phyloP scores from a whole-genome alignment of 2,797 vertebrate species.

The Varecia variegata region DNA sequence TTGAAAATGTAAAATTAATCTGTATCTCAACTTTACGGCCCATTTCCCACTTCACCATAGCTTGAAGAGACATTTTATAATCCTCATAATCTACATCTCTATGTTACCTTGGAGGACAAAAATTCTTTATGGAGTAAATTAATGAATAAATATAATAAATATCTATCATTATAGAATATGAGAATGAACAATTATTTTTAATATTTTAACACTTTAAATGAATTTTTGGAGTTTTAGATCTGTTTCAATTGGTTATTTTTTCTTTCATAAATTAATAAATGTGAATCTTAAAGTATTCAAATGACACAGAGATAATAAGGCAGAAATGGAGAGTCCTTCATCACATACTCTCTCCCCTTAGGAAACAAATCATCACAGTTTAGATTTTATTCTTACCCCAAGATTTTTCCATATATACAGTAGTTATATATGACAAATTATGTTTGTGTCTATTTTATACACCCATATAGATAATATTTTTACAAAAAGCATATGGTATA shows the following conservation, averaged over 20 bases:
- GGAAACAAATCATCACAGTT: not conserved
- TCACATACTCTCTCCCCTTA: not conserved
- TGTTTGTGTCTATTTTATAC: not conserved
- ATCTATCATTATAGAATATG: not conserved
- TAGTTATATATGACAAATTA: not conserved
- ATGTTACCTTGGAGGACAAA: not conserved
- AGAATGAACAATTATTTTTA: not conserved
- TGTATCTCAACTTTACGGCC: not conserved
- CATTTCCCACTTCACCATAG: not conserved
- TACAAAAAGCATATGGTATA: not conserved
- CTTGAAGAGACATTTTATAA: not conserved
- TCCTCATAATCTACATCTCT: no score
- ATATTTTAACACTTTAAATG: not conserved
- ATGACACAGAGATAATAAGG: not conserved
- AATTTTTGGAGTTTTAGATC: not conserved
- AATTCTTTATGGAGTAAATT: not conserved
- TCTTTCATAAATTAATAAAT: not conserved
- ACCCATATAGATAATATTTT: not conserved
- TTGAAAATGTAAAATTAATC: not conserved
- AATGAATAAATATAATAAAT: not conserved
- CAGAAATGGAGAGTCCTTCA: not conserved
- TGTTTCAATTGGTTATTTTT: not conserved
- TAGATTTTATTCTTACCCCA: not conserved
- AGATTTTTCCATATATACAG: not conserved
- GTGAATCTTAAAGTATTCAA: not conserved